Base-by-base conservation (phyloP, 2,113 vertebrate genomes). In the zebrafish (Danio rerio) region DNA sequence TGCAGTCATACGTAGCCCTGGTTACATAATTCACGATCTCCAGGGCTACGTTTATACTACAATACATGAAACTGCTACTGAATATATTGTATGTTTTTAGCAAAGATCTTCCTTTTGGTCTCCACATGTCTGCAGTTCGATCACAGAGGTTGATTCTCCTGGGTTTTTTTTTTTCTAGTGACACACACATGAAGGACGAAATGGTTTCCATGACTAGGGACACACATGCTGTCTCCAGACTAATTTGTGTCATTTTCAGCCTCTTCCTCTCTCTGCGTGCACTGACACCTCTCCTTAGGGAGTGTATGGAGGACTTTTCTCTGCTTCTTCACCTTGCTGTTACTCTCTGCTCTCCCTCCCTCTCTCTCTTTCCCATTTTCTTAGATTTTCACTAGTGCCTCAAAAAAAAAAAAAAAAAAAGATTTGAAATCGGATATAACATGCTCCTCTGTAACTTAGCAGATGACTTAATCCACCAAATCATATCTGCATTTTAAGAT, bases 161-260 rank as follows among this genome's bases (percentile, higher is more conserved):
- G 15, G 12, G n/a, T n/a, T n/a, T 53, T 72, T 53, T 6, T 40
- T 5, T 53, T 42, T 40, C 20, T 50, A 69, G 11, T 42, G 31
- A 42, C 62, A 65, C 13, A 55, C 31, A 73, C 71, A 73, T 73
- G 71, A 42, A 73, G 31, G 50, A 56, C 40, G 5, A 73, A 55
- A 73, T 55, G 55, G 13, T 73, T 73, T 55, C 71, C 5, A 0
- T 73, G 71, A 55, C 50, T 73, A 50, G 20, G 70, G 52, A 73
- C 52, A 73, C 31, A 7, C 52, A 43, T 73, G 71, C 71, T 73
- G 71, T 73, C 52, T 73, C 15, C 31, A 42, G 71, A 21, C 71
- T 73, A 73, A 73, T 73, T 73, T 73, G 71, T 73, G 71, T 73
- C 20, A 43, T 73, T 73, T 73, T 43, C 71, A 55, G 50, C 15